Base-by-base conservation (phyloP, 2,797 vertebrate species). In the Micromesistius poutassou region DNA sequence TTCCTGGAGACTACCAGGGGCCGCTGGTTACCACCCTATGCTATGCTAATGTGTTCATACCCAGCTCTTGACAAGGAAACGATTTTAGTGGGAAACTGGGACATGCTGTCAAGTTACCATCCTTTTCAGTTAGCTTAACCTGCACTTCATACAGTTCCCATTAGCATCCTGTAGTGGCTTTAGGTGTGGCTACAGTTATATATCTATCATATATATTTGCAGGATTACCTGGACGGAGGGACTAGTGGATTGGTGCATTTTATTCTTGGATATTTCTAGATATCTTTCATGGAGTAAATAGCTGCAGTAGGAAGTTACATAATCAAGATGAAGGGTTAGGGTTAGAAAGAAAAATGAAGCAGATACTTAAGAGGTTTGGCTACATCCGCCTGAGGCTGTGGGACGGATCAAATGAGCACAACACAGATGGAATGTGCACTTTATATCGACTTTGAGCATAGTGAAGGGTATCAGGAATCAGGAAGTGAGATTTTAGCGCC, bases 1-100 rank as follows among this genome's bases (percentile, higher is more conserved):
- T 84, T 94, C 81, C 84, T 91, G 0, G 97, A 98, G 5, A 97
- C 98, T 99, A 89, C 76, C 71, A 22, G 46, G 30, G 77, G 62
- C 12, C 9, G 62, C n/a, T 68, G 13, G 50, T n/a, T 62, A 62
- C 19, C 22, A 8, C 22, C 22, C 13, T 50, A 50, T 50, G 42
- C 16, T 50, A 50, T 50, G 42, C 42, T 50, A 50, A 19, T 50
- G 42, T 50, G 4, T 50, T 13, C 19, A 50, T 50, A 50, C 42
- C 14, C 14, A 14, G 42, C 42, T 16, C 13, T 50, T 50, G 14
- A 50, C 16, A 3, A 50, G 42, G 14, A 35, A 35, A 6, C 33
- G 55, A 50, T 25, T 62, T 62, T n/a, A 62, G 55, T 25, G 22
- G 55, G 55, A 62, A 62, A 62, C 55, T n/a, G 22, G 22, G 55